Percentiles rank a stretch among this genome's conserved stretches.
These are phyloP conservation scores for Cordilura impudica DNA, from an alignment of 2,888 invertebrate genomes.

Conservation along the genomic window DNA sequence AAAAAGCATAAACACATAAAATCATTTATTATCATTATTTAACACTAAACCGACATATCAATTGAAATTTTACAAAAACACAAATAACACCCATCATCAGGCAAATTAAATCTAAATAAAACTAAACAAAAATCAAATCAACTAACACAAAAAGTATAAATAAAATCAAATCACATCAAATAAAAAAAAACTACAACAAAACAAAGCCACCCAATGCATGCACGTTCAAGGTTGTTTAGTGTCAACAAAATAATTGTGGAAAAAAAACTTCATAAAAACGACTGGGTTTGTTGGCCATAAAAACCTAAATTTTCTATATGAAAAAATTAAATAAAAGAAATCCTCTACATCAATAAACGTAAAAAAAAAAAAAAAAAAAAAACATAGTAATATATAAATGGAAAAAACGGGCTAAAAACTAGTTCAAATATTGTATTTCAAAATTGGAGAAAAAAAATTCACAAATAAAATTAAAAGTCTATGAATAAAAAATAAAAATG, in stretches of 20 bases:
- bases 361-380: slow-evolving; percentile 31
- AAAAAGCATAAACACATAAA: slow-evolving; percentile 3
- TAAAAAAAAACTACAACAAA: neutral
- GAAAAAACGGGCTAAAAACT: slow-evolving; percentile 47
- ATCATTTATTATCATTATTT: slow-evolving; percentile 36
- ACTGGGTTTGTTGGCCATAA: neutral
- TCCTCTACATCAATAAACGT: no score
- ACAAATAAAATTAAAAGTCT: slow-evolving; percentile 2
- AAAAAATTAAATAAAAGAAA: slow-evolving; percentile 26
- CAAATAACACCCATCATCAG: slow-evolving; percentile 24
- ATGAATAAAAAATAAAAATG: slow-evolving; percentile 13
- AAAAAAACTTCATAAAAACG: slow-evolving; percentile 32
- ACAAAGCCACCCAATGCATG: neutral
- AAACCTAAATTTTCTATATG: slow-evolving; percentile 29
- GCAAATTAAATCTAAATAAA: slow-evolving; percentile 33
- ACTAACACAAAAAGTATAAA: slow-evolving; percentile 9
- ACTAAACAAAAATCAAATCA: slow-evolving; percentile 23
- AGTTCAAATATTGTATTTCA: slow-evolving; percentile 50
- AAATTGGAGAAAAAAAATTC: no score
- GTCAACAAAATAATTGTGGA: slow-evolving; percentile 32
- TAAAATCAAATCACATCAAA: neutral
- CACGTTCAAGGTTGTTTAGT: slow-evolving; percentile 56
- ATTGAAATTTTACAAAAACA: slow-evolving; percentile 6
- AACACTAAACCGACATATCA: slow-evolving; percentile 16
- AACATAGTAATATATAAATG: slow-evolving; percentile 21